These are phyloP conservation scores for Mobula birostris DNA, from an alignment of 2,113 vertebrate genomes.

Conservation along the genomic window DNA sequence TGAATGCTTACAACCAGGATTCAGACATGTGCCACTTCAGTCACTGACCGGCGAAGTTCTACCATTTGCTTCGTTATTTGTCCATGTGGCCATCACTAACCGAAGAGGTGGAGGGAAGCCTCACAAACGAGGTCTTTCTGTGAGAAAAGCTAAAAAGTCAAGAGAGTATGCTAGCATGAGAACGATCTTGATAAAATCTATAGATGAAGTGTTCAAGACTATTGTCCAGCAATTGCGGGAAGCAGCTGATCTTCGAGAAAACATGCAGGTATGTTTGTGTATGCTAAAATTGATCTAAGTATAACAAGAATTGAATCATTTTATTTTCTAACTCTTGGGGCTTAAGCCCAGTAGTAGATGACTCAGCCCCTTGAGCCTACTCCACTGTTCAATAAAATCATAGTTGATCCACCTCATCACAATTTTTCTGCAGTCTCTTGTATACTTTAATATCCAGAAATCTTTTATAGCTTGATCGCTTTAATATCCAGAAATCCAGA, in stretches of 20 bases:
- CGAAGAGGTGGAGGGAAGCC: constrained; percentile 92
- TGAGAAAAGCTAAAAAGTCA: constrained; percentile 83
- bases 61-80: constrained; percentile 81
- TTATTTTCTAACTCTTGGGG: not conserved
- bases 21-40: constrained; percentile 85
- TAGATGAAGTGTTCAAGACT: constrained; percentile 93
- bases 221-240: constrained; percentile 81
- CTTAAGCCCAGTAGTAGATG: no score
- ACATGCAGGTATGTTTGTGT: constrained; percentile 84
- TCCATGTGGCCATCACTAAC: constrained; percentile 95
- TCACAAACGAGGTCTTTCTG: constrained; percentile 90
- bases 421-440: no score
- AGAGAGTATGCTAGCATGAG: constrained; percentile 91
- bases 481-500: no score
- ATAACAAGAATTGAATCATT: constrained; percentile 5
- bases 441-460: no score
- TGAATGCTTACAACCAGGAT: constrained; percentile 93
- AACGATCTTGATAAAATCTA: constrained; percentile 78
- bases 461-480: no score
- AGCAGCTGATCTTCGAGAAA: constrained; percentile 91
- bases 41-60: constrained; percentile 84
- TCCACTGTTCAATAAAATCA: no score
- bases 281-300: not conserved
- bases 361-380: no score
- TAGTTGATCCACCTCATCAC: no score